Evolutionary conservation across 1,140 invertebrate species (phyloP).

Genomic region (Holotrichia oblita): DNA sequence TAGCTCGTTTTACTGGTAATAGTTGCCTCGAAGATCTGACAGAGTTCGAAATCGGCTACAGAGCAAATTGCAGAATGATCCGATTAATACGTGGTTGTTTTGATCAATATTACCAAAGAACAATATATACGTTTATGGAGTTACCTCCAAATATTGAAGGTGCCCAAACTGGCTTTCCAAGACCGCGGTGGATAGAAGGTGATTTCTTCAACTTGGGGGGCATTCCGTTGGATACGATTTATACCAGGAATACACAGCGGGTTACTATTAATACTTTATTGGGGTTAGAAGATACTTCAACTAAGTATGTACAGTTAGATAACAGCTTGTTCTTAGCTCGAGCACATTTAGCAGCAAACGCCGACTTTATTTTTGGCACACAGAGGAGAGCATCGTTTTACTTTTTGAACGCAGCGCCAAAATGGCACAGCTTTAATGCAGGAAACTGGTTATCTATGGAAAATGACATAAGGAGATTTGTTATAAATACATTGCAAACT

Average conservation of each 20-base stretch:
- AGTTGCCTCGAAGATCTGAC: conserved; percentile 51
- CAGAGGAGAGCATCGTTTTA: conserved; percentile 69
- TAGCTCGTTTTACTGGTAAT: conserved; percentile 45
- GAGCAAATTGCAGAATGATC: conserved; percentile 49
- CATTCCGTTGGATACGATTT: conserved; percentile 49
- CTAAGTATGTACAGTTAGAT: conserved; percentile 49
- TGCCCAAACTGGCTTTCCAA: conserved; percentile 55
- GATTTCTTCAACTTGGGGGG: conserved; percentile 53
- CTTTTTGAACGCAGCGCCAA: conserved; percentile 72
- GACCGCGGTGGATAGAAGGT: conserved; percentile 54
- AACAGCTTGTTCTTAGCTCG: conserved; percentile 64
- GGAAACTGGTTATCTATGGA: conserved; percentile 69
- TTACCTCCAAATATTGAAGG: conserved; percentile 53
- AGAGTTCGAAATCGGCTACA: conserved; percentile 57
- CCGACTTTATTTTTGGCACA: conserved; percentile 70
- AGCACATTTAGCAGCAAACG: conserved; percentile 74
- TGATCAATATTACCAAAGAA: conserved; percentile 47
- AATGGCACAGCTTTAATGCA: conserved; percentile 73
- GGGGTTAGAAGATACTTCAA: conserved; percentile 51
- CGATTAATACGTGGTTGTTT: conserved; percentile 53
- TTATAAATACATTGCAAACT: conserved; percentile 49
- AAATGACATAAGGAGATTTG: conserved; percentile 48
- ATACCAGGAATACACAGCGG: conserved; percentile 53
- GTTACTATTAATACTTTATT: conserved; percentile 53
- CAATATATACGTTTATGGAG: conserved; percentile 51